These are phyloP conservation scores for Ectropis grisescens DNA, from an alignment of 1,140 invertebrate species.

Conservation along the genomic window DNA sequence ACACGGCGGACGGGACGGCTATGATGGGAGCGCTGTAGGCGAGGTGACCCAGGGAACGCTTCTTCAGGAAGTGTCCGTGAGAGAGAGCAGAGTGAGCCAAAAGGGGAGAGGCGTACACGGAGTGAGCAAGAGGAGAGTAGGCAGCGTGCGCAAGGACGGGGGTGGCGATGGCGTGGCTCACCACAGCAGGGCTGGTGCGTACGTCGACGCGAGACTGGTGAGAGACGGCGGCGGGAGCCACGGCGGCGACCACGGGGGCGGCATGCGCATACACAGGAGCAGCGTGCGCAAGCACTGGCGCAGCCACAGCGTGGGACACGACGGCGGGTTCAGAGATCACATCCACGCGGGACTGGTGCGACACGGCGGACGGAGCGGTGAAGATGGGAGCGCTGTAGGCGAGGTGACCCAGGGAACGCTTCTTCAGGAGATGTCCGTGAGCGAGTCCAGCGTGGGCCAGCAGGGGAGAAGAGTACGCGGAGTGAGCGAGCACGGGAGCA, in stretches of 20 bases:
- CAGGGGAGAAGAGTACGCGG: slow-evolving; percentile 7
- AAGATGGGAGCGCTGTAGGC: slow-evolving; percentile 29
- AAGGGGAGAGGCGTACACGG: slow-evolving; percentile 14
- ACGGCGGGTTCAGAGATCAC: slow-evolving; percentile 45
- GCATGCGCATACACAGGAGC: too few relatives aligned
- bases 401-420: slow-evolving; percentile 34
- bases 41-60: slow-evolving; percentile 34
- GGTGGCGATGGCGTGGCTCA: slow-evolving; percentile 13
- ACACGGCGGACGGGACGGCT: slow-evolving; percentile 36
- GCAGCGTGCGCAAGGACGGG: slow-evolving; percentile 18
- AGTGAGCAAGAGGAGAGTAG: slow-evolving; percentile 13
- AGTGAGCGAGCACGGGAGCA: slow-evolving; percentile 7
- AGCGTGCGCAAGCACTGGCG: slow-evolving; percentile 7
- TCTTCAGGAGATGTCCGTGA: slow-evolving; percentile 40
- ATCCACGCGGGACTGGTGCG: slow-evolving; percentile 55
- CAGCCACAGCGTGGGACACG: slow-evolving; percentile 20
- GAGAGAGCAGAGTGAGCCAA: slow-evolving; percentile 21
- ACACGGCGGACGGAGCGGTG: slow-evolving; percentile 34
- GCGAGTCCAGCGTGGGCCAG: slow-evolving; percentile 19
- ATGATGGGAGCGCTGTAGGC: too few relatives aligned
- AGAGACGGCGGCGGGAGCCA: slow-evolving; percentile 25
- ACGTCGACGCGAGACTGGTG: slow-evolving; percentile 22
- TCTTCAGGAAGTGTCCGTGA: slow-evolving; percentile 37
- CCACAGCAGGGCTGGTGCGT: slow-evolving; percentile 17
- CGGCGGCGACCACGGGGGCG: too few relatives aligned